These are phyloP conservation scores for Lepus americanus DNA, from an alignment of 2,113 vertebrate species.

Conservation along the genomic window DNA sequence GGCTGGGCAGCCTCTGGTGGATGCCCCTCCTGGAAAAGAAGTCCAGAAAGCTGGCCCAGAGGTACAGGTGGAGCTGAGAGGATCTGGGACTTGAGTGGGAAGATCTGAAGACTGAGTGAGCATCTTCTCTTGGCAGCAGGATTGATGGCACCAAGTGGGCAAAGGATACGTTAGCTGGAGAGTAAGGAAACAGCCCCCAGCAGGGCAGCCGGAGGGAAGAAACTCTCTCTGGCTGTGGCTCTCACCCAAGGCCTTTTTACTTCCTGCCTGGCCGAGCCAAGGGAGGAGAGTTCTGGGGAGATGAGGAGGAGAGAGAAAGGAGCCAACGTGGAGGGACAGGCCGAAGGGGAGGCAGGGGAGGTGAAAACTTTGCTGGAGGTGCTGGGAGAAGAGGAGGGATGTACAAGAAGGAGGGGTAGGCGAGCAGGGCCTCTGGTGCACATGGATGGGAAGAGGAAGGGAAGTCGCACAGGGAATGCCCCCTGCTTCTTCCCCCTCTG, in stretches of 20 bases:
- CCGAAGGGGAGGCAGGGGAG: neutral
- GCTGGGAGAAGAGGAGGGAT: neutral
- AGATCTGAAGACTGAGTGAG: slow-evolving; percentile 7
- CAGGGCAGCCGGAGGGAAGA: neutral
- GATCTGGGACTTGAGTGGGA: neutral
- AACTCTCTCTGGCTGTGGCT: neutral
- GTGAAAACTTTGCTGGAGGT: neutral
- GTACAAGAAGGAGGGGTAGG: neutral
- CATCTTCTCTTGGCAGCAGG: slow-evolving; percentile 10
- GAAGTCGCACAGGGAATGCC: neutral
- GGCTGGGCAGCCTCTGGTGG: neutral
- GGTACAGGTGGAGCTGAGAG: neutral
- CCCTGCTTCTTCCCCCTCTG: neutral
- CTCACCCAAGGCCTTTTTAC: slow-evolving; percentile 34
- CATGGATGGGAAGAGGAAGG: neutral
- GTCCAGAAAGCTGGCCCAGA: neutral
- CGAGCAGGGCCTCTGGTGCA: neutral
- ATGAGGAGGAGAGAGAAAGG: neutral
- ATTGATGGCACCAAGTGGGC: slow-evolving; percentile 34
- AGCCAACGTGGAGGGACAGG: neutral
- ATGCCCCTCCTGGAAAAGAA: neutral
- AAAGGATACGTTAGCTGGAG: slow-evolving; percentile 47
- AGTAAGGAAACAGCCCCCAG: slow-evolving; percentile 3
- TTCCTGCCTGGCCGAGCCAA: neutral
- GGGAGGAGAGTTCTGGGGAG: neutral